Evolutionary conservation across 2,888 invertebrate genomes (phyloP).

Genomic region (Neuroscelio doddi): DNA sequence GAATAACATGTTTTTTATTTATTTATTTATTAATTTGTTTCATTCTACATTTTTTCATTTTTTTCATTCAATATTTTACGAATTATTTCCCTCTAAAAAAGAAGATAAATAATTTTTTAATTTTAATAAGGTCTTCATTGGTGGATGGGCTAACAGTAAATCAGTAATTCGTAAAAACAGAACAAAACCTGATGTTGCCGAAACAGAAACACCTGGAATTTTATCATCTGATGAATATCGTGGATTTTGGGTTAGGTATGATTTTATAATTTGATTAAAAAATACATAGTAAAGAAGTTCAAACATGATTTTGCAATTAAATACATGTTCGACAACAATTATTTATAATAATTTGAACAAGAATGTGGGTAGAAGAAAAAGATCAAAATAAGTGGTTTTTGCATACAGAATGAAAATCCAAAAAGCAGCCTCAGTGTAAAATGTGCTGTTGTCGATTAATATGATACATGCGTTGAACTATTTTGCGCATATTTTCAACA

Average conservation of each 20-base stretch:
- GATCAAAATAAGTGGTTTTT: not conserved
- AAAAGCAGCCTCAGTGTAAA: too few relatives aligned
- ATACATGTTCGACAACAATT: too few relatives aligned
- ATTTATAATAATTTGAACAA: too few relatives aligned
- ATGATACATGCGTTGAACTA: too few relatives aligned
- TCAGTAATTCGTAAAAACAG: slow-evolving; percentile 87
- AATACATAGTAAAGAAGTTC: too few relatives aligned
- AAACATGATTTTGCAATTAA: too few relatives aligned
- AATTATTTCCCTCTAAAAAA: too few relatives aligned
- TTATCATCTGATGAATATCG: slow-evolving; percentile 83
- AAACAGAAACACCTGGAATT: slow-evolving; percentile 82
- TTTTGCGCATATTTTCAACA: too few relatives aligned
- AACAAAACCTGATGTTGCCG: slow-evolving; percentile 82
- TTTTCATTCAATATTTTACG: not conserved
- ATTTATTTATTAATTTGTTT: not conserved
- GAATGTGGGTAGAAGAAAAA: not conserved
- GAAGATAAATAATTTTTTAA: slow-evolving; percentile 4
- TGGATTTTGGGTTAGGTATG: slow-evolving; percentile 88
- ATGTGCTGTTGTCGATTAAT: too few relatives aligned
- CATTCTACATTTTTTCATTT: not conserved
- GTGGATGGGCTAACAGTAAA: slow-evolving; percentile 90
- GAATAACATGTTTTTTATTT: not conserved
- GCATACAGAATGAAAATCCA: not conserved
- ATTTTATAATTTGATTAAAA: not conserved
- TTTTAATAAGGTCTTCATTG: slow-evolving; percentile 86